Conservation (phyloP, 2,888 invertebrate species). For the Tenthredo notha region DNA sequence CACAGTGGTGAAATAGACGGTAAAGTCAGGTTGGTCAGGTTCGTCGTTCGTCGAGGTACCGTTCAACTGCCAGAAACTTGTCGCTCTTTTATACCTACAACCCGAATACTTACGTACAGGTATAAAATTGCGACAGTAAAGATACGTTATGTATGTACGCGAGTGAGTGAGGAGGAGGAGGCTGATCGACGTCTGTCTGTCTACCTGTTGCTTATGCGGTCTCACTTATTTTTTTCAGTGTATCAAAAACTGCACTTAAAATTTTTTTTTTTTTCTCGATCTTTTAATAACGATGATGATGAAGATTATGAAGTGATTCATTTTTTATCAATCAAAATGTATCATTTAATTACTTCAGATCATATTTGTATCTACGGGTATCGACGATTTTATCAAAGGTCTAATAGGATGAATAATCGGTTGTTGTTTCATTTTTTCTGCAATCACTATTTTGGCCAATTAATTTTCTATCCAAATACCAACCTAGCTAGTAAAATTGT, state of each 20-base stretch:
- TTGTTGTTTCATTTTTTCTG: neutral
- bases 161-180: neutral
- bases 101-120: neutral
- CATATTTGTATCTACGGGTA: too few species aligned
- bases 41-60: conserved; percentile 26
- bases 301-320: too few species aligned
- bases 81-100: neutral
- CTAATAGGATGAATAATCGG: neutral
- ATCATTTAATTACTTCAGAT: too few species aligned
- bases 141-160: neutral
- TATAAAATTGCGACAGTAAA: conserved; percentile 3
- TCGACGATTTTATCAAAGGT: neutral
- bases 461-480: conserved; percentile 1
- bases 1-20: neutral
- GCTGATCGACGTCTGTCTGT: neutral
- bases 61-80: conserved; percentile 34
- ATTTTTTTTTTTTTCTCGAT: neutral
- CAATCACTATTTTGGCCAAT: neutral
- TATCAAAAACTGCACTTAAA: neutral
- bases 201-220: neutral
- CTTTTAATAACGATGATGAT: neutral
- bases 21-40: conserved; percentile 47
- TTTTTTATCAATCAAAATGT: too few species aligned
- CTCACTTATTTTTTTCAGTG: neutral
- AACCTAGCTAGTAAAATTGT: neutral